Evolutionary conservation across 2,113 vertebrate species (phyloP).

Genomic region (Cephalopterus ornatus): DNA sequence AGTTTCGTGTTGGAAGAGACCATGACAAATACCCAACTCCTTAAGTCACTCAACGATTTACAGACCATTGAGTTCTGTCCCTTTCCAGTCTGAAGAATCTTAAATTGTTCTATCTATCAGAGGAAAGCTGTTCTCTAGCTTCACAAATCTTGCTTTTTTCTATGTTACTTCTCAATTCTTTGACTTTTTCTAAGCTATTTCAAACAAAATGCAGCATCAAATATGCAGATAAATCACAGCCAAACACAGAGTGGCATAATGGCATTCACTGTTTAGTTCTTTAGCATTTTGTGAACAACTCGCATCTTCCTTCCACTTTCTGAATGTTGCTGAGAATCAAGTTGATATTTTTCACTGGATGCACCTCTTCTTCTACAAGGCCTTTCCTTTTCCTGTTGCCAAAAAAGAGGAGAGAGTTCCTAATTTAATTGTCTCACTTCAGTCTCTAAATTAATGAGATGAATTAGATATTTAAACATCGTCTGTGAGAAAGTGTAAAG

Average conservation of each 20-base stretch:
- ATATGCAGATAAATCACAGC: background rate
- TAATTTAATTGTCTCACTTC: background rate
- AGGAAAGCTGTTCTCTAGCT: background rate
- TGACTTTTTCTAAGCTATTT: background rate
- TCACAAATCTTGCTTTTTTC: background rate
- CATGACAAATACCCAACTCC: background rate
- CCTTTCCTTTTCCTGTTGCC: background rate
- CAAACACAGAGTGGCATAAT: background rate
- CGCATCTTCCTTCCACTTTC: background rate
- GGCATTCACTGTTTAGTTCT: background rate
- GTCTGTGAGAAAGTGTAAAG: background rate
- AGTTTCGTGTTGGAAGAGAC: background rate
- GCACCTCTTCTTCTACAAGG: background rate
- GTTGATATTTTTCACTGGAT: background rate
- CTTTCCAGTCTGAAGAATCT: background rate
- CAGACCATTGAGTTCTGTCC: background rate
- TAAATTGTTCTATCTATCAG: background rate
- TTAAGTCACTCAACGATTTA: background rate
- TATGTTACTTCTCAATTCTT: background rate
- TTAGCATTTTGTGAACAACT: background rate
- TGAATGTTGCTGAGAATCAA: background rate
- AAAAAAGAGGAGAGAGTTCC: background rate
- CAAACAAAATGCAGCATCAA: background rate
- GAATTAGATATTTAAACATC: background rate
- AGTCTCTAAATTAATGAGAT: background rate